Conservation (phyloP, 1,140 invertebrate genomes). For the Bicyclus anynana region DNA sequence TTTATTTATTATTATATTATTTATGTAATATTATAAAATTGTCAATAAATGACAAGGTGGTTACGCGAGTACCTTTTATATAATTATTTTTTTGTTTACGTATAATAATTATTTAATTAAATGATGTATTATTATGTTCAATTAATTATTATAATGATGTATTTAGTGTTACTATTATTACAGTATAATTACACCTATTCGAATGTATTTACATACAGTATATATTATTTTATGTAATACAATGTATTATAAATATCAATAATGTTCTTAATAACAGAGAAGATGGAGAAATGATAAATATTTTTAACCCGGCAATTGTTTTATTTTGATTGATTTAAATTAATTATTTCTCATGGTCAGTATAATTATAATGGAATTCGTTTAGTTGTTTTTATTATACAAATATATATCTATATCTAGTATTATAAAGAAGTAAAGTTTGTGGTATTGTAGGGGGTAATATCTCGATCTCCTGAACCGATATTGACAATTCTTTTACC, state of each 20-base stretch:
- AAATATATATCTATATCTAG: neutral
- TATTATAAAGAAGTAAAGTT: too few relatives aligned
- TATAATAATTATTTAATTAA: constrained; percentile 16
- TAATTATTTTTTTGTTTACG: constrained; percentile 17
- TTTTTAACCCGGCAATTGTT: constrained; percentile 24
- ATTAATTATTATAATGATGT: constrained; percentile 5
- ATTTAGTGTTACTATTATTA: constrained; percentile 16
- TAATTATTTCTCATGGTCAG: constrained; percentile 5
- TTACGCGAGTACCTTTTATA: constrained; percentile 69
- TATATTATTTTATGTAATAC: constrained; percentile 12
- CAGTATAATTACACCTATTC: constrained; percentile 13
- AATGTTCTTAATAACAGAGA: neutral
- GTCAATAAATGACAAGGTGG: constrained; percentile 42
- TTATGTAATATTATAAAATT: constrained; percentile 17
- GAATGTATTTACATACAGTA: constrained; percentile 1
- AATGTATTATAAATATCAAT: neutral
- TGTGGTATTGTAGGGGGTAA: too few relatives aligned
- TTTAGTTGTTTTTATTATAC: neutral
- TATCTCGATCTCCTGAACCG: too few relatives aligned
- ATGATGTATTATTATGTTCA: constrained; percentile 11
- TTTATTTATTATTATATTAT: constrained; percentile 23
- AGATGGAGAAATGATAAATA: constrained; percentile 17
- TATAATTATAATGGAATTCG: neutral
- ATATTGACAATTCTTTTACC: too few relatives aligned
- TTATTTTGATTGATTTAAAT: constrained; percentile 16